Conservation (phyloP, 2,888 invertebrate genomes). For the Malthinus flaveolus region DNA sequence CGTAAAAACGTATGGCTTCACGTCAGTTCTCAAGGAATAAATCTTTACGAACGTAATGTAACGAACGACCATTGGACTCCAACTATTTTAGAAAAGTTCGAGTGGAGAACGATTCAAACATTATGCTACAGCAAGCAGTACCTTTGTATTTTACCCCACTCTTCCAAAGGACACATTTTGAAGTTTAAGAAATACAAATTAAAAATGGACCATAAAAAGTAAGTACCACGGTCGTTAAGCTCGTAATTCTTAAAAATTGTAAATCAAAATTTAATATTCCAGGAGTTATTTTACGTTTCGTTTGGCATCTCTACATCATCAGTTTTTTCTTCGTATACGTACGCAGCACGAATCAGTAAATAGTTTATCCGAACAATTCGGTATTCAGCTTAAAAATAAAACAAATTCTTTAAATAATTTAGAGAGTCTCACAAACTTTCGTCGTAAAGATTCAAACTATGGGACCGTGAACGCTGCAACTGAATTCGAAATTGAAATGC, state of each 20-base stretch:
- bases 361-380: slow-evolving; percentile 64
- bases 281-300: slow-evolving; percentile 77
- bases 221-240: too few species aligned
- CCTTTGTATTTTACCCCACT: slow-evolving; percentile 60
- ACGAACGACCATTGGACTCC: slow-evolving; percentile 50
- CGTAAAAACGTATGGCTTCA: slow-evolving; percentile 66
- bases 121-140: slow-evolving; percentile 76
- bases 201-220: slow-evolving; percentile 74
- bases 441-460: slow-evolving; percentile 36
- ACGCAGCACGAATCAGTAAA: slow-evolving; percentile 72
- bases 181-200: slow-evolving; percentile 70
- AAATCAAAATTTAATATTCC: slow-evolving; percentile 20
- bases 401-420: slow-evolving; percentile 52
- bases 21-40: slow-evolving; percentile 67
- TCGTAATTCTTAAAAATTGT: not conserved
- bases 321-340: slow-evolving; percentile 73
- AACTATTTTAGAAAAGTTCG: slow-evolving; percentile 55
- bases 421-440: slow-evolving; percentile 46
- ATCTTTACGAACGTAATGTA: slow-evolving; percentile 61
- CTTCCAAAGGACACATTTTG: slow-evolving; percentile 59
- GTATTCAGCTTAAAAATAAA: slow-evolving; percentile 58
- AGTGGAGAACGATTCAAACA: slow-evolving; percentile 76
- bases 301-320: slow-evolving; percentile 76
- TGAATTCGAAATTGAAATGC: slow-evolving; percentile 50
- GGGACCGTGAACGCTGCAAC: slow-evolving; percentile 48